These are phyloP conservation scores for Drosophila aff. DNA, from an alignment of 1,140 invertebrate species.

Conservation along the genomic window DNA sequence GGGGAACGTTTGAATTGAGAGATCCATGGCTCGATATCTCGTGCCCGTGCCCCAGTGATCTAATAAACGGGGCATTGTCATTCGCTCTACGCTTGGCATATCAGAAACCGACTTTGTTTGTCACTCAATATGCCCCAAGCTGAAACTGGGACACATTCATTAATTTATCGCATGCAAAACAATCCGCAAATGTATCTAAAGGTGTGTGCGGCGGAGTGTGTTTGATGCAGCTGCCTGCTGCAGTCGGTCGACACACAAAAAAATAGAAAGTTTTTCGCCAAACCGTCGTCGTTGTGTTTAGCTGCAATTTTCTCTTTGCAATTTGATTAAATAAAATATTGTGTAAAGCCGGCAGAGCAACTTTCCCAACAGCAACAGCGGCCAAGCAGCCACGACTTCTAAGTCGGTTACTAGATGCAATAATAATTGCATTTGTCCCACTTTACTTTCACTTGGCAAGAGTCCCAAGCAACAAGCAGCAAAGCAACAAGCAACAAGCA, in stretches of 20 bases:
- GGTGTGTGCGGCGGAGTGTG: slow-evolving; percentile 9
- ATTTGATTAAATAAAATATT: slow-evolving; percentile 84
- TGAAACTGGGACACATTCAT: slow-evolving; percentile 74
- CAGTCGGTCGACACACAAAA: slow-evolving; percentile 71
- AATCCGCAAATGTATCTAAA: slow-evolving; percentile 55
- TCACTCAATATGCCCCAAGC: slow-evolving; percentile 47
- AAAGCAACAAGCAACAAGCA: slow-evolving; percentile 19
- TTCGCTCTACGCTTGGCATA: slow-evolving; percentile 38
- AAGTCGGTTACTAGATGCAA: slow-evolving; percentile 84
- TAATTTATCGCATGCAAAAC: slow-evolving; percentile 75
- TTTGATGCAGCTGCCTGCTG: slow-evolving; percentile 51
- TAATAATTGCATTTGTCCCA: slow-evolving; percentile 85
- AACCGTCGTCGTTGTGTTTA: slow-evolving; percentile 16
- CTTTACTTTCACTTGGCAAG: slow-evolving; percentile 84
- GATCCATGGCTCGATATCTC: slow-evolving; percentile 28
- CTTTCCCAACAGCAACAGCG: slow-evolving; percentile 70
- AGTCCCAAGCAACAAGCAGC: slow-evolving; percentile 24
- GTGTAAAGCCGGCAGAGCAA: slow-evolving; percentile 77
- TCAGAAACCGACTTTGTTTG: slow-evolving; percentile 49
- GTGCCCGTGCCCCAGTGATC: slow-evolving; percentile 51
- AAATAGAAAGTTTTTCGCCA: slow-evolving; percentile 80
- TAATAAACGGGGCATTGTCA: slow-evolving; percentile 59
- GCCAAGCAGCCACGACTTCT: slow-evolving; percentile 58
- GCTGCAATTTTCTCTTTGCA: slow-evolving; percentile 81
- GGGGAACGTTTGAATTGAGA: not conserved